A percentile compares a stretch with the other conserved stretches of the same genome.
These are phyloP conservation scores for Tachyglossus aculeatus DNA, from an alignment of 2,797 vertebrate species.

Conservation along the genomic window DNA sequence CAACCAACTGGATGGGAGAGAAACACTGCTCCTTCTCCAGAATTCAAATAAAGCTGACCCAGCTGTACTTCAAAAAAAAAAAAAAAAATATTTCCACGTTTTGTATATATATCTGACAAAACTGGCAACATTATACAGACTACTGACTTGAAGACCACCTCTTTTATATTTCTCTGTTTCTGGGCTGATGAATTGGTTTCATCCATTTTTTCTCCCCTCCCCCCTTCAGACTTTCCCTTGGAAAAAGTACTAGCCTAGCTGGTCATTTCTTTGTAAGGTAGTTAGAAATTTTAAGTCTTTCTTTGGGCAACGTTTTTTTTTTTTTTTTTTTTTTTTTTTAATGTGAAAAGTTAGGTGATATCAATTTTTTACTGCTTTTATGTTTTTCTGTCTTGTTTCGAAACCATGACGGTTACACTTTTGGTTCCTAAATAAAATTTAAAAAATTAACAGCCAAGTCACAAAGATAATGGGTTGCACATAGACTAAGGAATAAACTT, in stretches of 20 bases:
- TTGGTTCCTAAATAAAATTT: conserved; percentile 84
- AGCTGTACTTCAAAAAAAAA: conserved; percentile 84
- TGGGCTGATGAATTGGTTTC: conserved; percentile 84
- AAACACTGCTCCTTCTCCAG: conserved; percentile 81
- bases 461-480: conserved; percentile 98
- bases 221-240: conserved; percentile 77
- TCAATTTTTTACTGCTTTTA: conserved; percentile 86
- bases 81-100: conserved; percentile 82
- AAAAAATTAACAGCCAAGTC: conserved; percentile 90
- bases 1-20: conserved; percentile 85
- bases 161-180: conserved; percentile 85
- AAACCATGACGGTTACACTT: conserved; percentile 83
- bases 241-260: conserved; percentile 87
- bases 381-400: conserved; percentile 86
- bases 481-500: conserved; percentile 96
- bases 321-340: conserved; percentile 83
- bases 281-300: conserved; percentile 90
- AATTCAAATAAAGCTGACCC: conserved; percentile 86
- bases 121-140: conserved; percentile 92
- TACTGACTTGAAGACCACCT: conserved; percentile 95
- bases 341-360: conserved; percentile 88
- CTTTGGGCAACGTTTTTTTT: conserved; percentile 82
- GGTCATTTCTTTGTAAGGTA: conserved; percentile 88
- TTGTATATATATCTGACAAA: conserved; percentile 96
- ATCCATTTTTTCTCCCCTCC: conserved; percentile 72